Base-by-base conservation (phyloP, 2,797 vertebrate genomes). In the Phalloptychus januarius region DNA sequence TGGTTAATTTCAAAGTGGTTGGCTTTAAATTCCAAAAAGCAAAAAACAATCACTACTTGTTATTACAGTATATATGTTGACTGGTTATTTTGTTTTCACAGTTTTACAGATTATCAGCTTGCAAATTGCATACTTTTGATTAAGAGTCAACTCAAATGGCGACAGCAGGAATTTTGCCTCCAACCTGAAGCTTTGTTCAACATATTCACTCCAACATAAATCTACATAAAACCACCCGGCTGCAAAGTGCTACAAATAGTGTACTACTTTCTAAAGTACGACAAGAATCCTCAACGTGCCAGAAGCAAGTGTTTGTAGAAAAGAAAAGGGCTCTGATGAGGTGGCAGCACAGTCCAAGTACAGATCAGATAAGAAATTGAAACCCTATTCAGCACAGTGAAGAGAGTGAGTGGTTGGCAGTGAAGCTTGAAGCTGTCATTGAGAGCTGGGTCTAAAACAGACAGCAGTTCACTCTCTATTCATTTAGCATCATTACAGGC, bases 401-500 rank as follows among this genome's bases (percentile, higher is more conserved):
- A 87, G 88, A 88, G 87, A 89, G 82, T 63, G 92, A 94, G 88
- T 81, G 90, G 85, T 74, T 82, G 81, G 90, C 92, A 90, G 89
- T 85, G 93, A 91, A 89, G 93, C 94, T 87, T 92, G 90, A 92
- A 93, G 91, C 94, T 88, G 93, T 92, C 93, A 89, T 89, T 91
- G 92, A 91, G 91, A 91, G 87, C 87, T 65, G 15, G 83, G 86
- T 91, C 93, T 91, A 92, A 93, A 94, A 91, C 94, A 89, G 92
- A 94, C 92, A 93, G 92, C 91, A 93, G 90, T 92, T 93, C 91
- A 92, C 94, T 94, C 93, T 94, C 94, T 91, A 90, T 94, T 94
- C 94, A 95, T 94, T 94, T 93, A 93, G 90, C 90, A 93, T 93
- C 94, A 94, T 95, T 95, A 94, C 91, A 89, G 93, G 91, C 92